phyloP scores from a whole-genome alignment of 1,140 invertebrate genomes.

The Lasioglossum albipes region DNA sequence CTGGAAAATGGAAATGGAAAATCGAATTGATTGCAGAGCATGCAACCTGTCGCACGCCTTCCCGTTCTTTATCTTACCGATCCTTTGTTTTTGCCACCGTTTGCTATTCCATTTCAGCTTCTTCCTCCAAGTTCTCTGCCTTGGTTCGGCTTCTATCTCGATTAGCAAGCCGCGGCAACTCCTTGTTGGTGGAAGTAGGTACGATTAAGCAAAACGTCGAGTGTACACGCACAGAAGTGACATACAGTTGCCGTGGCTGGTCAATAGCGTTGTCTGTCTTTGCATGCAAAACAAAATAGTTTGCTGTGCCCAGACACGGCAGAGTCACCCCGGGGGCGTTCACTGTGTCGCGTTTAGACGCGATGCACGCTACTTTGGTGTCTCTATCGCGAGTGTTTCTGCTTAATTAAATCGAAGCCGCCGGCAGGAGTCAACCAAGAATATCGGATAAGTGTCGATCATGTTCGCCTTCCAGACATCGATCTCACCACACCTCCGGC shows the following conservation, averaged over 20 bases:
- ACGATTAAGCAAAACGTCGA: slow-evolving; percentile 11
- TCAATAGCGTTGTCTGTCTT: slow-evolving; percentile 28
- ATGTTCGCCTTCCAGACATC: neutral
- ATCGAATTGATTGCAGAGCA: slow-evolving; percentile 25
- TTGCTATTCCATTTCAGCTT: neutral
- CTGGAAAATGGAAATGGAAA: slow-evolving; percentile 22
- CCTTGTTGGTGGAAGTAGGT: neutral
- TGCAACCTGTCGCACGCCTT: slow-evolving; percentile 1
- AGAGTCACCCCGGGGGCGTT: neutral
- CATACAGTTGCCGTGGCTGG: neutral
- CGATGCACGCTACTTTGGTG: neutral
- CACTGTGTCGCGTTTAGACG: neutral
- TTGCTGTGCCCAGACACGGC: neutral
- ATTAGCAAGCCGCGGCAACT: neutral
- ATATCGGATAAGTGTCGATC: neutral
- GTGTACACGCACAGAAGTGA: slow-evolving; percentile 14
- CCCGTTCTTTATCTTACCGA: neutral
- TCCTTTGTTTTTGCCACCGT: neutral
- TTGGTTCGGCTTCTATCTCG: neutral
- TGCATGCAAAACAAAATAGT: slow-evolving; percentile 16
- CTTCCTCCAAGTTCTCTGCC: neutral
- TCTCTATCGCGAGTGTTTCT: neutral
- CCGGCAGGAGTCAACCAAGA: neutral
- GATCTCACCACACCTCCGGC: neutral
- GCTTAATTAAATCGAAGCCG: slow-evolving; percentile 4